Evolutionary conservation across 1,140 invertebrate species (phyloP).

Genomic region (Drosophila grimshawi): DNA sequence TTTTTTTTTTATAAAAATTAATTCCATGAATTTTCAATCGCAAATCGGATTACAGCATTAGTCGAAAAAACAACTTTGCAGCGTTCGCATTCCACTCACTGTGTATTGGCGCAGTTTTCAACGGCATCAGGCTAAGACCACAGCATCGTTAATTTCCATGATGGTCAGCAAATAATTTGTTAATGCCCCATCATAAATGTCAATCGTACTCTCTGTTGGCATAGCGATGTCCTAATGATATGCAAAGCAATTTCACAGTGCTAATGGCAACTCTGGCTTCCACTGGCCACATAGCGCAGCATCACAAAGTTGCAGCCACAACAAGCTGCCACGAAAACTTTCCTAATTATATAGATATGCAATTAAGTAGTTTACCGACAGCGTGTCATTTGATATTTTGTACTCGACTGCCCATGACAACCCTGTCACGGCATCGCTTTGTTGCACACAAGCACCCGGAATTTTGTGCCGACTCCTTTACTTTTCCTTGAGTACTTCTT

Average conservation of each 20-base stretch:
- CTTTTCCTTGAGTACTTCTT: neutral
- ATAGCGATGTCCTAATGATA: constrained; percentile 50
- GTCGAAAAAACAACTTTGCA: constrained; percentile 34
- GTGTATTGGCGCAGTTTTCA: neutral
- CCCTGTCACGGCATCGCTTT: constrained; percentile 27
- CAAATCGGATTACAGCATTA: constrained; percentile 75
- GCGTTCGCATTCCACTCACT: neutral
- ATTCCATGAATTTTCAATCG: constrained; percentile 73
- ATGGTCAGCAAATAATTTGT: constrained; percentile 19
- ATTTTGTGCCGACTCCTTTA: constrained; percentile 34
- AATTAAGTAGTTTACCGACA: constrained; percentile 75
- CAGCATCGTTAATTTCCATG: constrained; percentile 12
- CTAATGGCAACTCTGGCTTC: constrained; percentile 24
- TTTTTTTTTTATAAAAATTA: constrained; percentile 55
- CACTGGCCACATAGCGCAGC: neutral
- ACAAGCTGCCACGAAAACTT: constrained; percentile 25
- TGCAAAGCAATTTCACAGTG: constrained; percentile 28
- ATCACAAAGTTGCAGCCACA: constrained; percentile 16
- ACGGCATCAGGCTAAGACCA: neutral
- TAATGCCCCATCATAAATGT: constrained; percentile 19
- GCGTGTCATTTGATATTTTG: constrained; percentile 64
- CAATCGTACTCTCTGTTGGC: constrained; percentile 16
- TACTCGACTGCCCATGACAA: constrained; percentile 36
- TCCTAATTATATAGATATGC: constrained; percentile 72
- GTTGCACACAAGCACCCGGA: constrained; percentile 37